phyloP scores from a whole-genome alignment of 1,140 invertebrate genomes.

The Drosophila guanche region DNA sequence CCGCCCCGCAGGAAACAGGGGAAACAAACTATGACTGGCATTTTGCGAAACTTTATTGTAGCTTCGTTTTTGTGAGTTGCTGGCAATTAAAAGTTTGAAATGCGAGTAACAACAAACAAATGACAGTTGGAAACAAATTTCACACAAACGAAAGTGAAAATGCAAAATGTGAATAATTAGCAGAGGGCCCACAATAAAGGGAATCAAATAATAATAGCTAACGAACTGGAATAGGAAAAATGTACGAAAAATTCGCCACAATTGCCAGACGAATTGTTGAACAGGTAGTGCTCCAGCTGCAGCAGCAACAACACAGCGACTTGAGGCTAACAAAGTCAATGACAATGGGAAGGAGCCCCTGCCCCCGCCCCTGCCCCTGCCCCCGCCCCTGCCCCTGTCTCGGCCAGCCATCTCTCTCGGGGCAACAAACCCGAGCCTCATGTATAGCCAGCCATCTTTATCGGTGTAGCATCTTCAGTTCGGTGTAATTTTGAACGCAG shows the following conservation, averaged over 20 bases:
- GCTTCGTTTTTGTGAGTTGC: constrained; percentile 31
- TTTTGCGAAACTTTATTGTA: constrained; percentile 74
- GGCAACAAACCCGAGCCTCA: constrained; percentile 61
- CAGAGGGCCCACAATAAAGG: constrained; percentile 58
- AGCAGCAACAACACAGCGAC: constrained; percentile 36
- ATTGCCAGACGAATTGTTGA: constrained; percentile 58
- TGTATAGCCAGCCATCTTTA: constrained; percentile 30
- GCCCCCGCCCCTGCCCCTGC: neutral
- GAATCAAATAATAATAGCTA: constrained; percentile 72
- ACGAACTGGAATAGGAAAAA: constrained; percentile 76
- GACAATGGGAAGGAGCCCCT: constrained; percentile 61
- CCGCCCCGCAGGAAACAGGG: constrained; percentile 55
- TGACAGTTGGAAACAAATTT: constrained; percentile 69
- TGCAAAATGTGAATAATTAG: constrained; percentile 81
- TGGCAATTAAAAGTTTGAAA: constrained; percentile 76
- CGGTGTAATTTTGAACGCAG: constrained; percentile 56
- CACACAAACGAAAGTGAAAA: constrained; percentile 80
- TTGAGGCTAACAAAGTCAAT: constrained; percentile 69
- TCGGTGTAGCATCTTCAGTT: constrained; percentile 67
- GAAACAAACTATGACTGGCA: constrained; percentile 72
- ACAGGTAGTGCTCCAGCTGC: constrained; percentile 22
- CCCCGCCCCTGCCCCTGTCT: no score
- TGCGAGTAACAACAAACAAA: constrained; percentile 76
- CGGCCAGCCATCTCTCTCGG: constrained; percentile 30
- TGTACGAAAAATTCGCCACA: constrained; percentile 60